These are phyloP conservation scores for Styela plicata DNA, from an alignment of 23 tunicate genomes.

Conservation along the genomic window DNA sequence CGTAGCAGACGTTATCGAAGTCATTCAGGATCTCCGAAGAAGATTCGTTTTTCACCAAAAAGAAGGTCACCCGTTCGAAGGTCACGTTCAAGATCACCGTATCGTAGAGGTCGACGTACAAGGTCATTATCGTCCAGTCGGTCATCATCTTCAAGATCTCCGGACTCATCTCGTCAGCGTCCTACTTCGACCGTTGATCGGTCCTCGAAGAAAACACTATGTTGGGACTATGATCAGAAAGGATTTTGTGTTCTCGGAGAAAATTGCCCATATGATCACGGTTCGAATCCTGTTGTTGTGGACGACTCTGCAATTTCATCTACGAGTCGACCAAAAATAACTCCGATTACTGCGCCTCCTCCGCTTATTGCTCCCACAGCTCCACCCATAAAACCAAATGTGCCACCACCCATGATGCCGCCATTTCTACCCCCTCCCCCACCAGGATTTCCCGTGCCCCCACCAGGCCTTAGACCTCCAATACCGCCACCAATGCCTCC, in stretches of 20 bases:
- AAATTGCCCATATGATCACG: slow-evolving; percentile 92
- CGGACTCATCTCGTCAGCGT: slow-evolving; percentile 20
- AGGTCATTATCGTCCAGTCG: slow-evolving; percentile 24
- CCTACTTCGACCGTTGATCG: background rate
- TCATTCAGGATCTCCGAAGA: slow-evolving; percentile 18
- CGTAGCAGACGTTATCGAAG: slow-evolving; percentile 27
- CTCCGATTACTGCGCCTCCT: slow-evolving; percentile 30
- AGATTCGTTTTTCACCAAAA: slow-evolving; percentile 11
- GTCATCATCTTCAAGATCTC: slow-evolving; percentile 21
- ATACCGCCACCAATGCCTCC: slow-evolving; percentile 43
- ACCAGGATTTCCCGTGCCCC: slow-evolving; percentile 32
- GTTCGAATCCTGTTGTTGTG: slow-evolving; percentile 83
- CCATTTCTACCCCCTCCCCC: slow-evolving; percentile 35
- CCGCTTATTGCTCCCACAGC: slow-evolving; percentile 34
- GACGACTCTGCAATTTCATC: slow-evolving; percentile 57
- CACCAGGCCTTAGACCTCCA: slow-evolving; percentile 20
- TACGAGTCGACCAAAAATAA: slow-evolving; percentile 13
- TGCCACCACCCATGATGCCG: slow-evolving; percentile 57
- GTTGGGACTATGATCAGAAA: slow-evolving; percentile 86
- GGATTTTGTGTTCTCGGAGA: slow-evolving; percentile 93
- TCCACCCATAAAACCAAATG: slow-evolving; percentile 33
- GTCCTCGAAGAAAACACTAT: slow-evolving; percentile 46
- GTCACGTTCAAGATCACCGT: slow-evolving; percentile 31
- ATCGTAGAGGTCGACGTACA: background rate
- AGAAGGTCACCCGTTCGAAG: slow-evolving; percentile 22